A percentile compares a stretch with the other conserved stretches of the same genome.
Conservation (phyloP, 2,797 vertebrate genomes). For the Podargus strigoides region DNA sequence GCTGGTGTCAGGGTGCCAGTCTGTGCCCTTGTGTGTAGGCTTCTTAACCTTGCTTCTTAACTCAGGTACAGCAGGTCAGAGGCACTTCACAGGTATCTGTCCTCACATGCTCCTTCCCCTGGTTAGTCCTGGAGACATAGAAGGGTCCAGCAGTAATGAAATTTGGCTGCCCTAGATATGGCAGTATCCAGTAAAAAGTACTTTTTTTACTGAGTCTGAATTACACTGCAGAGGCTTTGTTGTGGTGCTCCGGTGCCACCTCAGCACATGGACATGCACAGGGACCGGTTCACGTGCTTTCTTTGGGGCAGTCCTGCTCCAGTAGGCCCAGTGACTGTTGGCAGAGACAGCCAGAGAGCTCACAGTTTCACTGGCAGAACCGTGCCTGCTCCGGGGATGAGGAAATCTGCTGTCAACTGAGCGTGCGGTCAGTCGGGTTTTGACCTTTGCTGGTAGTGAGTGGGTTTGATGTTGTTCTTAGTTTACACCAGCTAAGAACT, state of each 20-base stretch:
- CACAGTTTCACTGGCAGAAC: not conserved
- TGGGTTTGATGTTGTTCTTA: not conserved
- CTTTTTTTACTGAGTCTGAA: not conserved
- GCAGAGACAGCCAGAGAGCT: not conserved
- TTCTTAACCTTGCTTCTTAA: not conserved
- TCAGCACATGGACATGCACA: not conserved
- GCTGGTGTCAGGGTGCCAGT: not conserved
- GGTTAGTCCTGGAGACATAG: not conserved
- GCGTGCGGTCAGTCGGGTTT: fast-evolving
- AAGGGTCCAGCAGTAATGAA: not conserved
- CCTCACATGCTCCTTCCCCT: not conserved
- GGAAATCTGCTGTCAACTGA: not conserved
- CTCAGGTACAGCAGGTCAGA: not conserved
- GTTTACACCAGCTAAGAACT: not conserved
- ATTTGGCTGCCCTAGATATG: not conserved
- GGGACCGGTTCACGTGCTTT: fast-evolving
- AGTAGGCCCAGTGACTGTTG: not conserved
- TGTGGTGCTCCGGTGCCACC: not conserved
- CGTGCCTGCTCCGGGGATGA: not conserved
- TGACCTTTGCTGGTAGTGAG: not conserved
- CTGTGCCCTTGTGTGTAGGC: not conserved
- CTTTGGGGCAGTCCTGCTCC: not conserved
- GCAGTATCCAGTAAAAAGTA: not conserved
- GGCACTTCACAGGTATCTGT: not conserved
- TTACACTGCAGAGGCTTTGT: not conserved